These are phyloP conservation scores for Lasioglossum pauxillum DNA, from an alignment of 2,888 invertebrate species.

Conservation along the genomic window DNA sequence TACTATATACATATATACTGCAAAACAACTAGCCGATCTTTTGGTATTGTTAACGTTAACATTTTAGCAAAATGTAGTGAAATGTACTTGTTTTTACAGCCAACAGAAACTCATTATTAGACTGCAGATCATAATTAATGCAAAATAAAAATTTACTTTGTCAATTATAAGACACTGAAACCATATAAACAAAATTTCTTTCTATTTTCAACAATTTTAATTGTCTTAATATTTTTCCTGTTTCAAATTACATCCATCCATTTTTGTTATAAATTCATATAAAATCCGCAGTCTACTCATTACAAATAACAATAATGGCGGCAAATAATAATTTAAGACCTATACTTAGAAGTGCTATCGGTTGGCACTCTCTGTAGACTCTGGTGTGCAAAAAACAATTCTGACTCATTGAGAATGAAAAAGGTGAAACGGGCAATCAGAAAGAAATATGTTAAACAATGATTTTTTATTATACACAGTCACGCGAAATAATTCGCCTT, in stretches of 20 bases:
- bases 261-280: no score
- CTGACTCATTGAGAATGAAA: conserved; percentile 18
- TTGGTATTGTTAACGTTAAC: no score
- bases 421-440: conserved; percentile 50
- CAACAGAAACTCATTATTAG: conserved; percentile 33
- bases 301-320: conserved; percentile 15
- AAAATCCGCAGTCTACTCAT: no score
- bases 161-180: no score
- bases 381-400: conserved; percentile 8
- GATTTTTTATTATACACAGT: conserved; percentile 77
- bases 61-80: not conserved
- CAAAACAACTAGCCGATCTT: not conserved
- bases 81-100: not conserved
- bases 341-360: conserved; percentile 48
- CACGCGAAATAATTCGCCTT: conserved; percentile 71
- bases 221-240: no score
- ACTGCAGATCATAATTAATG: no score
- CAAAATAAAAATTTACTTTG: no score
- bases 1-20: no score
- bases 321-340: conserved; percentile 36
- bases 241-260: no score
- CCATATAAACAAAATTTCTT: no score
- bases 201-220: no score
- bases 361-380: conserved; percentile 56
- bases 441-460: conserved; percentile 52